A percentile compares a stretch with the other conserved stretches of the same genome.
Evolutionary conservation across 2,113 vertebrate species (phyloP).

Genomic region (Oenanthe melanoleuca): DNA sequence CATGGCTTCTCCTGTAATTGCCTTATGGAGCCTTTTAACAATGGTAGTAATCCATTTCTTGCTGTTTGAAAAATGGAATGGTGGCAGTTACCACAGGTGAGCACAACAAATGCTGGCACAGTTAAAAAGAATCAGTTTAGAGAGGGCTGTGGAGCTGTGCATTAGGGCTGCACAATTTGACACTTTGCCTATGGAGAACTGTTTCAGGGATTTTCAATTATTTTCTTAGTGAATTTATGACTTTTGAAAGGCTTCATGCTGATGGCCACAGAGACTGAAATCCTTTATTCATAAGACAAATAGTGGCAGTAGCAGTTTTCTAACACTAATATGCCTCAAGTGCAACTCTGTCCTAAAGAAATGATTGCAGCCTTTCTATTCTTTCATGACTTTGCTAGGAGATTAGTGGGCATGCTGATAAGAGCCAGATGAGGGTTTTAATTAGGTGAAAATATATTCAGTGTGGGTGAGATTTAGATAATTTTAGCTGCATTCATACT

Average conservation of each 20-base stretch:
- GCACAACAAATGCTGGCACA: not conserved
- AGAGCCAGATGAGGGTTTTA: not conserved
- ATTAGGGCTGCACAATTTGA: not conserved
- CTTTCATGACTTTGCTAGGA: not conserved
- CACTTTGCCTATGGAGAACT: not conserved
- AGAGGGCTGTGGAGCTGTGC: not conserved
- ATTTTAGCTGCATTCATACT: not conserved
- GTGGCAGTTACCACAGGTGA: not conserved
- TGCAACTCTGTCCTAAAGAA: not conserved
- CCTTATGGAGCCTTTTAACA: not conserved
- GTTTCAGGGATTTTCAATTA: not conserved
- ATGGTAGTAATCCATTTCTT: not conserved
- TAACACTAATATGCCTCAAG: not conserved
- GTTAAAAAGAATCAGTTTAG: not conserved
- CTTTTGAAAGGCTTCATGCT: not conserved
- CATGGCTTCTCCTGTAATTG: not conserved
- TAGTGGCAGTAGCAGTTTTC: not conserved
- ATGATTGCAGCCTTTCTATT: not conserved
- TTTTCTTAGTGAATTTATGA: not conserved
- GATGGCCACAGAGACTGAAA: not conserved
- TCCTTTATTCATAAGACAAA: not conserved
- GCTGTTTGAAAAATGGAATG: not conserved
- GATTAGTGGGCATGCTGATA: not conserved
- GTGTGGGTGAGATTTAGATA: not conserved
- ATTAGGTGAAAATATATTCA: not conserved